Evolutionary conservation across 2,888 invertebrate genomes (phyloP).

Genomic region (Aphodius granarius): DNA sequence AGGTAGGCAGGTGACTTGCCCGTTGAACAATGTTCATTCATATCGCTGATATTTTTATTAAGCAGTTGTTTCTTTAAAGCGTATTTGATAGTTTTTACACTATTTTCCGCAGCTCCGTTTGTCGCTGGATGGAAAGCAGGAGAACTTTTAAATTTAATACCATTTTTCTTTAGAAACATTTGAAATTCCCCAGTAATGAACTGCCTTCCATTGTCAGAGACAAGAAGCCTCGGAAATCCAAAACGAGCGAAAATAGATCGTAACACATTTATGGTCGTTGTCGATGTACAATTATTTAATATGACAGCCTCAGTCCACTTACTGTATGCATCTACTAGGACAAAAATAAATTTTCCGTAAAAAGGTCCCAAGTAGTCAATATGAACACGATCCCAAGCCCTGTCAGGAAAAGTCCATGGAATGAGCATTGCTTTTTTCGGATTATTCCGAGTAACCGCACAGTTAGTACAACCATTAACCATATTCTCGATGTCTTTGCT

Average conservation of each 20-base stretch:
- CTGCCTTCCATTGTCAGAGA: conserved; percentile 31
- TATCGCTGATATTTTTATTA: conserved; percentile 14
- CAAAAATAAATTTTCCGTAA: conserved; percentile 18
- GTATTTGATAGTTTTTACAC: conserved; percentile 31
- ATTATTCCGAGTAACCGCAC: conserved; percentile 3
- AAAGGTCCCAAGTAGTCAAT: conserved; percentile 24
- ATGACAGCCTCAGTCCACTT: conserved; percentile 23
- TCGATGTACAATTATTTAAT: conserved; percentile 10
- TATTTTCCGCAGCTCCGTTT: conserved; percentile 34
- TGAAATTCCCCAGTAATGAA: conserved; percentile 29
- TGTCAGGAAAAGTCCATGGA: conserved; percentile 18
- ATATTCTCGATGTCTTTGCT: conserved; percentile 21
- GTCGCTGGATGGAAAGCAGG: conserved; percentile 29
- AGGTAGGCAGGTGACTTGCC: not conserved
- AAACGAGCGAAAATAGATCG: not conserved
- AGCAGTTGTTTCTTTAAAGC: conserved; percentile 26
- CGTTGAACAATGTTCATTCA: conserved; percentile 8
- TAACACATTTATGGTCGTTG: conserved; percentile 14
- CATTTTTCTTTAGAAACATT: conserved; percentile 27
- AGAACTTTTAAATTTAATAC: conserved; percentile 25
- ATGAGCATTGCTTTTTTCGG: conserved; percentile 12
- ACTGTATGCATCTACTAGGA: conserved; percentile 16
- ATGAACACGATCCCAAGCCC: conserved; percentile 23
- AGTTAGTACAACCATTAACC: conserved; percentile 19
- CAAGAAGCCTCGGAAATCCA: conserved; percentile 16